Evolutionary conservation across 1,140 invertebrate species (phyloP).

Genomic region (Eulimnadia texana): DNA sequence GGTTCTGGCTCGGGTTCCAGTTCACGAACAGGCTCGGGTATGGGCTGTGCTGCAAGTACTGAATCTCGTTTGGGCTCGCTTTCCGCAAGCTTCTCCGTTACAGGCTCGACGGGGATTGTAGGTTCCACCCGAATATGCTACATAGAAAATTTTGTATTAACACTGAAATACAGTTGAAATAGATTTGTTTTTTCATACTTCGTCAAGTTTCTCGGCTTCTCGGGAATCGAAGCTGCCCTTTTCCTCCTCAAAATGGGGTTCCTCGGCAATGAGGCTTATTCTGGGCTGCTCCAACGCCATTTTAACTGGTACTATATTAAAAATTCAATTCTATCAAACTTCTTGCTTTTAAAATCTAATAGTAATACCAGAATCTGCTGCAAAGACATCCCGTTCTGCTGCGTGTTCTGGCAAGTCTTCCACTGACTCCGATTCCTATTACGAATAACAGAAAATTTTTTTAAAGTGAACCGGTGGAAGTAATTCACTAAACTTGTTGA

Average conservation of each 20-base stretch:
- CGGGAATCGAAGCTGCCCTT: constrained; percentile 10
- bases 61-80: too few relatives aligned
- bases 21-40: not conserved
- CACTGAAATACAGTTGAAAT: too few relatives aligned
- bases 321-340: too few relatives aligned
- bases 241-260: constrained; percentile 14
- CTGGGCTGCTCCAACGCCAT: too few relatives aligned
- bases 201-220: constrained; percentile 9
- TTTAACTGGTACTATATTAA: too few relatives aligned
- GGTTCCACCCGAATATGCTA: too few relatives aligned
- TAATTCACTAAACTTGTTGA: not conserved
- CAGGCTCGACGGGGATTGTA: too few relatives aligned
- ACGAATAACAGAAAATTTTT: not conserved
- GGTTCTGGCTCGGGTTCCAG: constrained; percentile 10
- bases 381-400: not conserved
- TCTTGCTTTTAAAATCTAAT: not conserved
- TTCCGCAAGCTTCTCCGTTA: too few relatives aligned
- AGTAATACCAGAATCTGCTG: not conserved
- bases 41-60: too few relatives aligned
- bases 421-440: constrained; percentile 48
- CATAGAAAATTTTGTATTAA: too few relatives aligned
- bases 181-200: constrained; percentile 9
- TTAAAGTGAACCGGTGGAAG: not conserved
- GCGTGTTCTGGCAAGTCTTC: constrained; percentile 32
- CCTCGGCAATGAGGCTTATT: too few relatives aligned